Conservation (phyloP, 2,113 vertebrate species). For the Vulpes ferrilata region DNA sequence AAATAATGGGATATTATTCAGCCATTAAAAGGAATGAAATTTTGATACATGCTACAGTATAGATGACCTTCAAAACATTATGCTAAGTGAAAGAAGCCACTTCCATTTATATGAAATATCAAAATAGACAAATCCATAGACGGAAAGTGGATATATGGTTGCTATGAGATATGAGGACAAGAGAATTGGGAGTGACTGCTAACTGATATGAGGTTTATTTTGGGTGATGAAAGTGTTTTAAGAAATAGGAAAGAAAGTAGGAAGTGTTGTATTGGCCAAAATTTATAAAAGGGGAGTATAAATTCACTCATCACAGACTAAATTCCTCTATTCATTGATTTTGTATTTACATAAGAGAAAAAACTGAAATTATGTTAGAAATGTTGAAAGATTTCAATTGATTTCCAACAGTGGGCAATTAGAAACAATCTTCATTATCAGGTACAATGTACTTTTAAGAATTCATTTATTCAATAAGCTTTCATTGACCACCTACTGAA, state of each 20-base stretch:
- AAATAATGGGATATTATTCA: not conserved
- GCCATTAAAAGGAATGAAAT: not conserved
- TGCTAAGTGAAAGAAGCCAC: not conserved
- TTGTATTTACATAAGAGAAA: not conserved
- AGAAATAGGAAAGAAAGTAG: not conserved
- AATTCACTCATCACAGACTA: not conserved
- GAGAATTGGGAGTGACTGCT: not conserved
- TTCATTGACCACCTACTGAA: not conserved
- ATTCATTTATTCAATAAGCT: not conserved
- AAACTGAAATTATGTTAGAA: not conserved
- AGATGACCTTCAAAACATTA: not conserved
- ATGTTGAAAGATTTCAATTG: not conserved
- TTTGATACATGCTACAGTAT: no score
- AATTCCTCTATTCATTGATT: not conserved
- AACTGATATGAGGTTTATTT: no score
- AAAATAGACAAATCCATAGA: not conserved
- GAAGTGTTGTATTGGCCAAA: not conserved
- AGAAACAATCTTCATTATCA: not conserved
- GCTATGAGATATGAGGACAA: not conserved
- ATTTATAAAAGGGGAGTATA: not conserved
- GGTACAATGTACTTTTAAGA: not conserved
- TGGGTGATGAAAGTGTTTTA: not conserved
- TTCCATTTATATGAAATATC: not conserved
- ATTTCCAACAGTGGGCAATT: not conserved
- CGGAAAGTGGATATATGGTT: not conserved